phyloP scores from a whole-genome alignment of 2,113 vertebrate genomes.

The Hippoglossus stenolepis region DNA sequence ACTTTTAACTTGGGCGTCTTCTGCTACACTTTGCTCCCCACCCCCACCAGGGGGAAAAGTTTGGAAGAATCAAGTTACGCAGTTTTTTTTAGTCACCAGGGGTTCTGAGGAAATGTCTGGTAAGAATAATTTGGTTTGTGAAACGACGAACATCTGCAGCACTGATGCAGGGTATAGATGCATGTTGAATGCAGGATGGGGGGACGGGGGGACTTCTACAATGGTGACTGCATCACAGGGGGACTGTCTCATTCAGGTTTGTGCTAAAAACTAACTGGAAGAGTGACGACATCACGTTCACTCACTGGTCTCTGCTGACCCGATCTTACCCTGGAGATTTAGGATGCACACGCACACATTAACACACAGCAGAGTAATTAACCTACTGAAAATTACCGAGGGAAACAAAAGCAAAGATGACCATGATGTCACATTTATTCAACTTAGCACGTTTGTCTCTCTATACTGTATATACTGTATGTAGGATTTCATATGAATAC shows the following conservation, averaged over 20 bases:
- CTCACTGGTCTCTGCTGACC: no score
- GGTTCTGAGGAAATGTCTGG: conserved; percentile 43
- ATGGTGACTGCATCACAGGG: conserved; percentile 50
- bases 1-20: conserved; percentile 44
- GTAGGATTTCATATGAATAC: conserved; percentile 67
- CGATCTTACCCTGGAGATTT: no score
- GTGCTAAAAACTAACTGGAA: no score
- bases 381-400: conserved; percentile 73
- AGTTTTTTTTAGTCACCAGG: conserved; percentile 43
- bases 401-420: conserved; percentile 76
- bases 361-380: conserved; percentile 69
- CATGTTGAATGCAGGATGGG: conserved; percentile 23
- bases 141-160: conserved; percentile 50
- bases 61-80: conserved; percentile 66
- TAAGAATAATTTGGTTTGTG: conserved; percentile 50
- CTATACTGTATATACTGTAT: conserved; percentile 78
- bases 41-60: conserved; percentile 19
- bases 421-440: conserved; percentile 76
- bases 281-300: no score
- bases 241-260: neutral
- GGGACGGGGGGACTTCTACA: conserved; percentile 56
- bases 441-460: conserved; percentile 66
- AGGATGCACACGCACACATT: conserved; percentile 31
- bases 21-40: conserved; percentile 71
- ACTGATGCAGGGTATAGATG: conserved; percentile 46